phyloP scores from a whole-genome alignment of 2,113 vertebrate species.

The Zosterops pallidus region DNA sequence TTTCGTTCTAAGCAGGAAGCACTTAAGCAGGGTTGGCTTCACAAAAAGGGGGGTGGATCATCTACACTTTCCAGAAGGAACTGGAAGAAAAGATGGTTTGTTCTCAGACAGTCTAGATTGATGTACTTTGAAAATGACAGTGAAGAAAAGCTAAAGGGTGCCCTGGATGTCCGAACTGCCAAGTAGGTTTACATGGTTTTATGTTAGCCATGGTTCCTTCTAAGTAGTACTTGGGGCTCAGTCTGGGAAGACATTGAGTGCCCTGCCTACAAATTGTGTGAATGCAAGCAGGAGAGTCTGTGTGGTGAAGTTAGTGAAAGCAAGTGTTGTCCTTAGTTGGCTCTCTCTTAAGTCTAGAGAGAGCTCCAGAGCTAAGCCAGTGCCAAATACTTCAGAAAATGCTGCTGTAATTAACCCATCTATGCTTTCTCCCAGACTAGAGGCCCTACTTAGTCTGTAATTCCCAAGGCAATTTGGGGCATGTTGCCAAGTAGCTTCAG shows the following conservation, averaged over 20 bases:
- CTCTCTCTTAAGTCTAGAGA: not conserved
- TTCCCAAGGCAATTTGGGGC: not conserved
- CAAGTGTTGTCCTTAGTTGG: slow-evolving; percentile 17
- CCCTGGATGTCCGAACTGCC: slow-evolving; percentile 87
- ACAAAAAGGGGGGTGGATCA: slow-evolving; percentile 94
- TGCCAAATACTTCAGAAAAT: slow-evolving; percentile 22
- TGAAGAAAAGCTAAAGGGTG: slow-evolving; percentile 93
- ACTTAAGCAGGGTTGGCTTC: slow-evolving; percentile 96
- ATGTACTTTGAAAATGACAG: slow-evolving; percentile 97
- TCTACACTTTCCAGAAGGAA: slow-evolving; percentile 94
- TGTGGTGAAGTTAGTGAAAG: not conserved
- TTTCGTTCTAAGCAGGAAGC: slow-evolving; percentile 98
- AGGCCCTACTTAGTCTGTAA: slow-evolving; percentile 13
- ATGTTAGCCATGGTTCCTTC: not conserved
- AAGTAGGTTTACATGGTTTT: slow-evolving; percentile 77
- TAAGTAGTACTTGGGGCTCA: not conserved
- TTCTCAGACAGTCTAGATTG: slow-evolving; percentile 91
- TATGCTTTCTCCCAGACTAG: slow-evolving; percentile 15
- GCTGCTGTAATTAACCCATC: slow-evolving; percentile 1
- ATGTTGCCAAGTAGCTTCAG: slow-evolving; percentile 35
- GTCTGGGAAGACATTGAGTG: not conserved
- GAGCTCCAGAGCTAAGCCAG: not conserved
- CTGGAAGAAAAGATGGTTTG: slow-evolving; percentile 98
- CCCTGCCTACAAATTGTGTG: not conserved
- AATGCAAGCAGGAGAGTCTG: not conserved